Base-by-base conservation (phyloP, 2,113 vertebrate genomes). In the Petromus typicus region DNA sequence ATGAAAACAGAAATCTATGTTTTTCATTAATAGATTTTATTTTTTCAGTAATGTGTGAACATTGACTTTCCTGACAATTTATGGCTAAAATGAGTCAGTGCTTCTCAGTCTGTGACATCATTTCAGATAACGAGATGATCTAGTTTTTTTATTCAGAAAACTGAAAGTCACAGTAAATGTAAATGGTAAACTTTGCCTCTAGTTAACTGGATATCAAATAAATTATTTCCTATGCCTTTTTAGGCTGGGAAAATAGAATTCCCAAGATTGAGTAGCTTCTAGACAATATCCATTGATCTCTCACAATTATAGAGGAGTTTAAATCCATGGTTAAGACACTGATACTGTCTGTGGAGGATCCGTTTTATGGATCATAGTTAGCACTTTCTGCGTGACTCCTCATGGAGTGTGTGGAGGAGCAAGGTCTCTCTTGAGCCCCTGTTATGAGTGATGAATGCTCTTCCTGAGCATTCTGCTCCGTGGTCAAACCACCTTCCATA, bases 381-480 rank as follows among this genome's bases (percentile, higher is more conserved):
- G 12, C 8, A 40, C 25, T 40, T 67, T 32, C 27, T 81, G 7
- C 2, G 3, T 25, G 27, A 1, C 0, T 17, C 2, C 20, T n/a
- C 37, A n/a, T 20, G 3, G 16, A 5, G 12, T 63, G 27, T 2
- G 23, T 20, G 14, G 0, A 27, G 34, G 23, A 73, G 1, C 10
- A 30, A 20, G 1, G 0, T 16, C 7, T 40, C 1, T 16, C 7
- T 37, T 5, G 5, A 27, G 48, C 6, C 3, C 25, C 9, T 73
- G 20, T 37, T 16, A 17, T 16, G 30, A 18, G 17, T 17, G 6
- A 34, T 8, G 51, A 34, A 54, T 14, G 2, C 1, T 18, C 25
- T 71, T 48, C 79, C 43, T 45, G 27, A 67, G 23, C 5, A 8
- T 9, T 12, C 63, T 32, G 23, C 18, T 18, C 34, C 3, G 37